These are phyloP conservation scores for Dasypogon diadema DNA, from an alignment of 2,888 invertebrate species.

Conservation along the genomic window DNA sequence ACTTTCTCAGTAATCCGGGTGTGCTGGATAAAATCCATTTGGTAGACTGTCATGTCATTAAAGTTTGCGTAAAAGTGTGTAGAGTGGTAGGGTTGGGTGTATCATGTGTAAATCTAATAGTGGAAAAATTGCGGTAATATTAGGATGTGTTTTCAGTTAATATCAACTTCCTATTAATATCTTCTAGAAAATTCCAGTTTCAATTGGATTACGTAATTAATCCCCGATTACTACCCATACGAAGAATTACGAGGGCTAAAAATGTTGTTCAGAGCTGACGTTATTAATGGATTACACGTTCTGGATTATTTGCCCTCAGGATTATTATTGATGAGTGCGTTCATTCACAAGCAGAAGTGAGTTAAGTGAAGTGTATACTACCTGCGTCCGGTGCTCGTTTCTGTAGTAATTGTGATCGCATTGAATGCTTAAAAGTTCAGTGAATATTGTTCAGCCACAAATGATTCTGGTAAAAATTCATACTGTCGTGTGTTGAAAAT, in stretches of 20 bases:
- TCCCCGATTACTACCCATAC: slow-evolving; percentile 5
- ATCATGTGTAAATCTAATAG: not conserved
- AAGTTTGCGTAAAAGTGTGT: not conserved
- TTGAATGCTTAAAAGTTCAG: not conserved
- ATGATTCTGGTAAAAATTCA: not conserved
- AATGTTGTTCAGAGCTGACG: not conserved
- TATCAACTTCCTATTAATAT: too few species aligned
- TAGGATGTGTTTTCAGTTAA: not conserved
- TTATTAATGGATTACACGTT: slow-evolving; percentile 37
- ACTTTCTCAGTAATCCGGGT: slow-evolving; percentile 14
- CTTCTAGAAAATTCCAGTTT: not conserved
- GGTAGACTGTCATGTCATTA: not conserved
- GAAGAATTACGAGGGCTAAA: not conserved
- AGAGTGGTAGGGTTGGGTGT: not conserved
- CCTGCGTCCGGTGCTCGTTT: not conserved
- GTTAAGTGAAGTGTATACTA: not conserved
- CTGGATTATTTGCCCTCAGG: slow-evolving; percentile 19
- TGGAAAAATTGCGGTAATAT: not conserved
- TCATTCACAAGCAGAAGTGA: not conserved
- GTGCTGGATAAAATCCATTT: not conserved
- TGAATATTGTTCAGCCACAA: not conserved
- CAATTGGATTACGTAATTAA: slow-evolving; percentile 35
- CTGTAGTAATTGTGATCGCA: not conserved
- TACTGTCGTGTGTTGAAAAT: not conserved
- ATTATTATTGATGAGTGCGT: slow-evolving; percentile 1